Evolutionary conservation across 1,140 invertebrate species (phyloP), one percentile per base, ranked within the genome.

Genomic region (Fopius arisanus): DNA sequence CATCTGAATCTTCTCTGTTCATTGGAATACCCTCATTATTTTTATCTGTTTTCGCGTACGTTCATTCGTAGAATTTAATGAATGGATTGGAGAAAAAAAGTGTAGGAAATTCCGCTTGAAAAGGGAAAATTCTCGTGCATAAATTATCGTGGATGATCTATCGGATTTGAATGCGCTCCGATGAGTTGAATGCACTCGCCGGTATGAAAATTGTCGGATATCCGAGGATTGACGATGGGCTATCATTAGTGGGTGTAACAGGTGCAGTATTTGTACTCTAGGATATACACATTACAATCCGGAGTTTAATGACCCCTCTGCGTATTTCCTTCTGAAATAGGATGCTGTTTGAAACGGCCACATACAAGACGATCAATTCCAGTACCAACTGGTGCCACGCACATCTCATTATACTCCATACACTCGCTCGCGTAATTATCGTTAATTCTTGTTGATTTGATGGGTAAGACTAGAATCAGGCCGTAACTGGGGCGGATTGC

Each of bases 371-470:
- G 54, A 59, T 59, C 54, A 59, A 59, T 59, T 59, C 54, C 19
- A 76, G 77, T 40, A 78, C 33, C 73, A 75, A 79, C 72, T 77
- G 43, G 43, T 78, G 72, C 76, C 78, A 77, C 12, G 40, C 43
- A 51, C 54, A 66, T 21, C 19, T 54, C 80, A 74, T 82, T 76
- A 78, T 62, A 79, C 75, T 71, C 72, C 26, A 59, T 26, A 59
- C 54, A 59, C 43, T 19, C 43, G 14, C n/a, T 59, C 23, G 0
- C 66, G 77, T 81, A 84, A 86, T 85, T 85, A 82, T 65, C 70
- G 77, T 83, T 83, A 84, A 86, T 84, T 82, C 80, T 73, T 78
- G 78, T 82, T 83, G 78, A 83, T 85, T 82, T 77, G 78, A 81
- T 79, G 75, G 70, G 72, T 76, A 54, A 72, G 78, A 62, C 73